Evolutionary conservation across 2,113 vertebrate species (phyloP).

Genomic region (Larimichthys polyactis): DNA sequence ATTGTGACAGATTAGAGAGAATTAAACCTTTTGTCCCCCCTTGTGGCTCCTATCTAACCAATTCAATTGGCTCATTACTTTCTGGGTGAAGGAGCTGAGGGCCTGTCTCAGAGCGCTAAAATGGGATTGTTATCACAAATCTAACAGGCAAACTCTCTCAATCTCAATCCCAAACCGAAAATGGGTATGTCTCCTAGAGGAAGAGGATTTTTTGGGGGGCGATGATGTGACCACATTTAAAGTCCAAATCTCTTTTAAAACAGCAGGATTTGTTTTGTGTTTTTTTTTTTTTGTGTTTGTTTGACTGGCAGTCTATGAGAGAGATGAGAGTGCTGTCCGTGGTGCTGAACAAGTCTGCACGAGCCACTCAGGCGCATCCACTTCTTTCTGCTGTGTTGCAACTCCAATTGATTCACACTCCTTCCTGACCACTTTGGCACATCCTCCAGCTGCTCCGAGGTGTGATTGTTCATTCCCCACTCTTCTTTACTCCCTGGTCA

Average conservation of each 20-base stretch:
- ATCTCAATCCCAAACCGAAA: conserved; percentile 30
- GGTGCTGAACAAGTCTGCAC: conserved; percentile 64
- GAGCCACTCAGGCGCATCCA: conserved; percentile 26
- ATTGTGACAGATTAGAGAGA: conserved; percentile 75
- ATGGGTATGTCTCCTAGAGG: conserved; percentile 13
- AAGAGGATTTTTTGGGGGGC: not conserved
- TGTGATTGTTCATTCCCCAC: conserved; percentile 40
- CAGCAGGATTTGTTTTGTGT: not conserved
- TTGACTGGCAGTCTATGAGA: not conserved
- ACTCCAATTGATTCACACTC: conserved; percentile 55
- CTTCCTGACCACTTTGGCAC: conserved; percentile 43
- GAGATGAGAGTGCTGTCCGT: conserved; percentile 55
- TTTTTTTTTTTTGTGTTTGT: not conserved
- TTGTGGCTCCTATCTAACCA: conserved; percentile 69
- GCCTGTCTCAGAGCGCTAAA: conserved; percentile 56
- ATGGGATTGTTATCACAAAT: conserved; percentile 68
- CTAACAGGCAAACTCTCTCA: conserved; percentile 43
- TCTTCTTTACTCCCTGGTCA: not conserved
- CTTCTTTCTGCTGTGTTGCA: conserved; percentile 49
- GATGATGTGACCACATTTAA: conserved; percentile 1
- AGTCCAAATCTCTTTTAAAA: conserved; percentile 3
- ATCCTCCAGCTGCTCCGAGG: conserved; percentile 39
- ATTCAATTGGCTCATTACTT: conserved; percentile 72
- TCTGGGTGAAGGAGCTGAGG: conserved; percentile 61
- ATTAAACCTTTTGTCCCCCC: conserved; percentile 74